Base-by-base conservation (phyloP, 2,888 invertebrate species). In the Cephus pulcher region DNA sequence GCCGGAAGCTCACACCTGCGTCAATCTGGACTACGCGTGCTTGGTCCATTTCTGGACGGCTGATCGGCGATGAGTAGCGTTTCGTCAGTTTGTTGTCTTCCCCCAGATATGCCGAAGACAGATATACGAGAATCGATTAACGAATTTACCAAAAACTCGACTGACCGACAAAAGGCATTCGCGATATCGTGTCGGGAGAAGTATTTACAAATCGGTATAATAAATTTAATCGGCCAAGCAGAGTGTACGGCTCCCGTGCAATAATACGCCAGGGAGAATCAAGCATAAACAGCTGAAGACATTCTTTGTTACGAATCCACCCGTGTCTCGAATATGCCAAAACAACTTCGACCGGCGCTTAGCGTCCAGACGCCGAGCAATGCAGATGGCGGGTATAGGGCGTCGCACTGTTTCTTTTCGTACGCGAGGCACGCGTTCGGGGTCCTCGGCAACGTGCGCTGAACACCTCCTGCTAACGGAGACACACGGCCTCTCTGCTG, bases 1-100 rank as follows among this genome's bases (percentile, higher is more conserved):
- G 80, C 81, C 80, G 84, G 82, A 85, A 83, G 78, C 82, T 80
- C 69, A 73, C 82, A 82, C 79, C 82, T 83, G 82, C 81, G 82
- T 81, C 82, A 85, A 82, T 79, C 76, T 75, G 33, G 76, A 75
- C 71, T 33, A 34, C 37, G 78, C 70, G 71, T 56, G 70, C 34
- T 74, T 77, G 40, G 40, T 80, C 74, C 70, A 77, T 78, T 81
- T 80, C 77, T 79, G 81, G 71, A 69, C 78, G 68, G 68, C 75
- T 56, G 12, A 30, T 71, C 32, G 32, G 71, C 70, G 70, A 70
- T 70, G 30, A 70, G 70, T 70, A 30, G 70, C 32, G 32, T 33
- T 71, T 32, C 30, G 71, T 71, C 11, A 4, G 71, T 71, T 71
- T 71, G 71, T 71, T 32, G 71, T 34, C 32, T 71, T 71, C 71